These are phyloP conservation scores for Salminus brasiliensis DNA, from an alignment of 2,113 vertebrate genomes.

Conservation along the genomic window DNA sequence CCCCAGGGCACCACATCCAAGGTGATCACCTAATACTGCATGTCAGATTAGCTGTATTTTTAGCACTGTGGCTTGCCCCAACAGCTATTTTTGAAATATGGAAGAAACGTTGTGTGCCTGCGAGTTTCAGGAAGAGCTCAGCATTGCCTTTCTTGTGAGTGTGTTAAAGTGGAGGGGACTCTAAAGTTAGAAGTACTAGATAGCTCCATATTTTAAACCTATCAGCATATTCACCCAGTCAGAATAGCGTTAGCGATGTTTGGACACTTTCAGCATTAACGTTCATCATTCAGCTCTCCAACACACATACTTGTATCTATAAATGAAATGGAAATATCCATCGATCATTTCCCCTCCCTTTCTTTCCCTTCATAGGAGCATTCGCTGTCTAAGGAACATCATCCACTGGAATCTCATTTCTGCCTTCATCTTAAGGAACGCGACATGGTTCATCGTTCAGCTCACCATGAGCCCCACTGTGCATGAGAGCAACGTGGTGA, in stretches of 20 bases:
- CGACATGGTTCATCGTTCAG: conserved; percentile 87
- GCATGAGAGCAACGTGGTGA: conserved; percentile 86
- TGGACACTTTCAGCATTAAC: background rate
- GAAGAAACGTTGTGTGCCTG: background rate
- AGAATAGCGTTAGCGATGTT: background rate
- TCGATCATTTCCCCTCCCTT: background rate
- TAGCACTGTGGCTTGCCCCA: background rate
- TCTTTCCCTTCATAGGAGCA: conserved; percentile 74
- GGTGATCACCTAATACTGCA: conserved; percentile 2
- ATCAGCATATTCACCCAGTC: too few species aligned
- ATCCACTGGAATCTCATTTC: conserved; percentile 91
- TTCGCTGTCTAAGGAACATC: conserved; percentile 87
- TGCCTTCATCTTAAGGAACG: conserved; percentile 86
- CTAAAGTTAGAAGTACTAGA: background rate
- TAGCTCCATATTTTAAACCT: too few species aligned
- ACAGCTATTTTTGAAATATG: background rate
- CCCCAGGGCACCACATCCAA: background rate
- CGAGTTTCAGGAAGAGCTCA: background rate
- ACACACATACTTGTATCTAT: too few species aligned
- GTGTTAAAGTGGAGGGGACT: background rate
- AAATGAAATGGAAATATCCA: too few species aligned
- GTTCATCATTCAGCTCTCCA: too few species aligned
- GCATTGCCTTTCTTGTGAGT: background rate
- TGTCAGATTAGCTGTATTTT: conserved; percentile 15
- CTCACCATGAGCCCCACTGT: conserved; percentile 85